These are phyloP conservation scores for Mimumesa dahlbomi DNA, from an alignment of 2,888 invertebrate species.

Conservation along the genomic window DNA sequence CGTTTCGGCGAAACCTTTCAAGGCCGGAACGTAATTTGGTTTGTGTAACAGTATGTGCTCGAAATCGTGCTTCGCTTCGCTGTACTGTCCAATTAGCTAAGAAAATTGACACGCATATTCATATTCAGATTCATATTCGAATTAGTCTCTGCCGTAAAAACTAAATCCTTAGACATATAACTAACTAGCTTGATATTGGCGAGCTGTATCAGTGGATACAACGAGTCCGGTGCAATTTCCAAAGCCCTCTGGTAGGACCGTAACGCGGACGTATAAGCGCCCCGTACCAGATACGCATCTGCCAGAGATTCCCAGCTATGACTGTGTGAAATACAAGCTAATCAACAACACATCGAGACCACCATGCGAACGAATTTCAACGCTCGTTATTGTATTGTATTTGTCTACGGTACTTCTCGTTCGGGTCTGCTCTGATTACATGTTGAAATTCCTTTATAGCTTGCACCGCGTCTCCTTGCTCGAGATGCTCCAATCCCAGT, in stretches of 20 bases:
- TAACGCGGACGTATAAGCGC: constrained; percentile 94
- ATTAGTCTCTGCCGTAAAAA: background rate
- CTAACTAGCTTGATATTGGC: constrained; percentile 86
- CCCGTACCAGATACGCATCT: constrained; percentile 93
- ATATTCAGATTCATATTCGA: too few relatives aligned
- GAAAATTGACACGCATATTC: too few relatives aligned
- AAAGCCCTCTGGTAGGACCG: constrained; percentile 91
- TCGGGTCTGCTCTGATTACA: constrained; percentile 86
- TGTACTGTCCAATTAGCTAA: constrained; percentile 85
- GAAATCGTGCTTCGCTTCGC: constrained; percentile 88
- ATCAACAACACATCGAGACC: background rate
- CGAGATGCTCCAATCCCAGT: constrained; percentile 90
- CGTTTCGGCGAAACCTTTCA: constrained; percentile 92
- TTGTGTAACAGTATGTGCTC: constrained; percentile 82
- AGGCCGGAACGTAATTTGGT: constrained; percentile 85
- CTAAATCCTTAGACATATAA: constrained; percentile 24
- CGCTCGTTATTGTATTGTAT: background rate
- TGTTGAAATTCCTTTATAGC: constrained; percentile 89
- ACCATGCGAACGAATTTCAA: background rate
- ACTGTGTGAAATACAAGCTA: constrained; percentile 71
- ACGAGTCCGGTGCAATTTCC: constrained; percentile 84
- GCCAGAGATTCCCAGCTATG: constrained; percentile 93
- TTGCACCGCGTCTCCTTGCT: constrained; percentile 86
- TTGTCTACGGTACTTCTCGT: constrained; percentile 83
- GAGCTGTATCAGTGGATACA: constrained; percentile 89